Conservation (phyloP, 2,888 invertebrate species). For the Rotaria sp. region DNA sequence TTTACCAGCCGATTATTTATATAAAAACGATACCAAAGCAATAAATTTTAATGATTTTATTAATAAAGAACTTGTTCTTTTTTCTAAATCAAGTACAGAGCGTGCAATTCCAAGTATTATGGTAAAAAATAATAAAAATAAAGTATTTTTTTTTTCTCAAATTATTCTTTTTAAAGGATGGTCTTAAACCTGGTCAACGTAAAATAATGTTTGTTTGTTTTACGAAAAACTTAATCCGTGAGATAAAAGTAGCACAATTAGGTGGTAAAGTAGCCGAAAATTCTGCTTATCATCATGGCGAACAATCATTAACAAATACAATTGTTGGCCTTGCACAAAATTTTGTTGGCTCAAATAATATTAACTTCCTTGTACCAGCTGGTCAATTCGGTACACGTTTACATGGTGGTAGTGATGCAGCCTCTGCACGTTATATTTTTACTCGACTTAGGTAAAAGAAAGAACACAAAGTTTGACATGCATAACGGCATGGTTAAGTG, state of each 20-base stretch:
- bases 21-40: slow-evolving; percentile 75
- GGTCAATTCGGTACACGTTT: slow-evolving; percentile 90
- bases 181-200: slow-evolving; percentile 91
- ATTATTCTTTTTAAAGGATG: slow-evolving; percentile 44
- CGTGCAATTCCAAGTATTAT: slow-evolving; percentile 72
- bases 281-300: slow-evolving; percentile 97
- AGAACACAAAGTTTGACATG: no score
- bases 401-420: slow-evolving; percentile 87
- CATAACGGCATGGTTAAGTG: no score
- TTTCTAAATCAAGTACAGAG: slow-evolving; percentile 88
- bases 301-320: slow-evolving; percentile 81
- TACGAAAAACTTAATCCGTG: slow-evolving; percentile 79
- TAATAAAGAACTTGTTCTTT: slow-evolving; percentile 86
- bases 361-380: slow-evolving; percentile 83
- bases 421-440: slow-evolving; percentile 95
- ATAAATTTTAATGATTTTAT: slow-evolving; percentile 83
- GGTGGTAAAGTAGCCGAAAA: slow-evolving; percentile 94
- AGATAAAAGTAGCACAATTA: slow-evolving; percentile 67
- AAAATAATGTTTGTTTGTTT: slow-evolving; percentile 84
- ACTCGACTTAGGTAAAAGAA: slow-evolving; percentile 64
- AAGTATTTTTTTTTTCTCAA: no score
- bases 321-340: slow-evolving; percentile 95
- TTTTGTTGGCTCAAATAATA: slow-evolving; percentile 93
- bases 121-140: slow-evolving; percentile 47
- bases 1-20: slow-evolving; percentile 64